Base-by-base conservation (phyloP, 2,797 vertebrate genomes). In the Acanthurus lineatus region DNA sequence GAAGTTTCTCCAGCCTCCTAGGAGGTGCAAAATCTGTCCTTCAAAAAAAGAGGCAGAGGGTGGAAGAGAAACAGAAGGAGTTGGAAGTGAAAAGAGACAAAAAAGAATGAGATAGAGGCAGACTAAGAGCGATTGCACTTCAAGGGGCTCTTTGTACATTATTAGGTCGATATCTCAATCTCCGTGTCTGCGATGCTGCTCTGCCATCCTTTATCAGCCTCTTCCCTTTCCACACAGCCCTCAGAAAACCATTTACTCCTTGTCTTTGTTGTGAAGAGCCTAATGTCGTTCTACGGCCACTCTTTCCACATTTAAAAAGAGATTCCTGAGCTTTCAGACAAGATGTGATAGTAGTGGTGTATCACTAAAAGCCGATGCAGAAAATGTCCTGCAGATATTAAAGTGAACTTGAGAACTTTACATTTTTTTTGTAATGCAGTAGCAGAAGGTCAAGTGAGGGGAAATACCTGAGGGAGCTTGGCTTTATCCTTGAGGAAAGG, bases 211-310 rank as follows among this genome's bases (percentile, higher is more conserved):
- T 89, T 88, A 82, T 93, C 86, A 85, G 67, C 67, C 79, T 86
- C 54, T 44, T 77, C 75, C 64, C 52, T 60, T 42, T 67, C 61
- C 58, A 69, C 62, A 79, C 86, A 86, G 73, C 76, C 77, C 57
- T 76, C 49, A 73, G 76, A 88, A 86, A 86, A 82, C 65, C 82
- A 91, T 88, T 91, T 81, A 84, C 62, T 84, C 40, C 16, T 60
- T 68, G 75, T 77, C 84, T 91, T 92, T 94, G 86, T 93, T 90
- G 87, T 88, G 63, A 88, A 79, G 64, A 89, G 78, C 25, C 82
- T 79, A 74, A 83, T 81, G 79, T 77, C 61, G 19, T 74, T 88
- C 71, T 62, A 57, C 73, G 66, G 76, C 79, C 54, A 81, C 86
- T 86, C 81, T 73, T 51, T 59, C 53, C 74, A 72, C 60, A 69